Conservation (phyloP, 2,888 invertebrate genomes). For the Cephonodes hylas region DNA sequence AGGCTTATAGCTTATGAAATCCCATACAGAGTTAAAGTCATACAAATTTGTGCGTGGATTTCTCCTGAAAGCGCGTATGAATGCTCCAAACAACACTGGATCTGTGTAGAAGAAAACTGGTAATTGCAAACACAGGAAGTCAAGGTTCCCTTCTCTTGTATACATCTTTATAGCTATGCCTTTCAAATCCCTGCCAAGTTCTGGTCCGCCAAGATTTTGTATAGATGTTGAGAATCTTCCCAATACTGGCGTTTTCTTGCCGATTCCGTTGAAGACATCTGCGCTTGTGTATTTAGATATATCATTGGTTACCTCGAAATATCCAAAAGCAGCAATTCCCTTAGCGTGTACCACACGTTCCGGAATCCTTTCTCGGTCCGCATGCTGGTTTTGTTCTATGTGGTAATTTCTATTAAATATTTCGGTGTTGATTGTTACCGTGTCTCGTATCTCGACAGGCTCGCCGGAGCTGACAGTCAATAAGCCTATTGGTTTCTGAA, state of each 20-base stretch:
- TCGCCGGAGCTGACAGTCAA: constrained; percentile 88
- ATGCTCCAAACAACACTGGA: constrained; percentile 89
- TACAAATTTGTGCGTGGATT: constrained; percentile 92
- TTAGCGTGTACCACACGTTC: constrained; percentile 96
- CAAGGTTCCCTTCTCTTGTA: constrained; percentile 93
- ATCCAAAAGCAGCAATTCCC: constrained; percentile 91
- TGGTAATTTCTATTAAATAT: constrained; percentile 37
- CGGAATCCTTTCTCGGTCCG: constrained; percentile 92
- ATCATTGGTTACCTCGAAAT: constrained; percentile 91
- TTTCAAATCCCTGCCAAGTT: constrained; percentile 90
- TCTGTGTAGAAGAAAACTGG: constrained; percentile 94
- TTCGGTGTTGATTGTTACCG: constrained; percentile 87
- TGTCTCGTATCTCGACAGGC: constrained; percentile 86
- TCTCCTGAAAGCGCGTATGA: constrained; percentile 94
- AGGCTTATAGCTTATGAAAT: constrained; percentile 90
- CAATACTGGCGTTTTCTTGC: constrained; percentile 88
- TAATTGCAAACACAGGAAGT: constrained; percentile 91
- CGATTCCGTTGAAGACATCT: constrained; percentile 86
- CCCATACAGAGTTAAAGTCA: constrained; percentile 93
- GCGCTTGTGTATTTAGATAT: constrained; percentile 88
- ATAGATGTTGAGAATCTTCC: constrained; percentile 89
- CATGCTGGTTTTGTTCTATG: constrained; percentile 77
- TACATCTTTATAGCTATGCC: constrained; percentile 95
- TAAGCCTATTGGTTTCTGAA: constrained; percentile 73
- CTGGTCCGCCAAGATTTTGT: constrained; percentile 91